phyloP scores from a whole-genome alignment of 1,140 invertebrate genomes.

The Aphelinus certus region DNA sequence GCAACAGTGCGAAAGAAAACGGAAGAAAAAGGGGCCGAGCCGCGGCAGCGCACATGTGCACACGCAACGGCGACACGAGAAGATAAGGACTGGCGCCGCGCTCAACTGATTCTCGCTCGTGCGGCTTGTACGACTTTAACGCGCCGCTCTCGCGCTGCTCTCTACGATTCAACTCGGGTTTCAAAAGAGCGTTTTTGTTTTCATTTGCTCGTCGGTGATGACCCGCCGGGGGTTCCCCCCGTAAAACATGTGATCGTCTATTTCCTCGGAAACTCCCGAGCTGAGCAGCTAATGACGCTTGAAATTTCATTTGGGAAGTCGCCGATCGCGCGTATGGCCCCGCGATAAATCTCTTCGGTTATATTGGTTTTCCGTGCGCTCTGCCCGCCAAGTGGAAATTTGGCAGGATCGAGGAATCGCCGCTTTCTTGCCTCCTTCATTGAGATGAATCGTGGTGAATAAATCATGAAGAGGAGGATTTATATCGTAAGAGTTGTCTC shows the following conservation, averaged over 20 bases:
- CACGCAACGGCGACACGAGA: background rate
- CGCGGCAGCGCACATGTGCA: too few relatives aligned
- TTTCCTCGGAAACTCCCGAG: too few relatives aligned
- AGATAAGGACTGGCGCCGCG: slow-evolving; percentile 1
- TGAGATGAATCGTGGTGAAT: background rate
- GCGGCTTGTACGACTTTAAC: too few relatives aligned
- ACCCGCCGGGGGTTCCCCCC: too few relatives aligned
- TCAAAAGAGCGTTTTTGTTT: too few relatives aligned
- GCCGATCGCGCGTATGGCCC: background rate
- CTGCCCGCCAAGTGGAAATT: background rate
- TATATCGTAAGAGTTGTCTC: too few relatives aligned
- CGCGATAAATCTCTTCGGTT: slow-evolving; percentile 12
- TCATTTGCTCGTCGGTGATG: too few relatives aligned
- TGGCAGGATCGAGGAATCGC: background rate
- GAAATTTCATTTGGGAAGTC: slow-evolving; percentile 30
- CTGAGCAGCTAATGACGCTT: slow-evolving; percentile 12
- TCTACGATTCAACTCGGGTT: too few relatives aligned
- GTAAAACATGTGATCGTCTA: too few relatives aligned
- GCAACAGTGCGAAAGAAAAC: background rate
- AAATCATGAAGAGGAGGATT: too few relatives aligned
- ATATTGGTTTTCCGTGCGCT: background rate
- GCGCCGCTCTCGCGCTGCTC: background rate
- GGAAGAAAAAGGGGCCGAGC: slow-evolving; percentile 13
- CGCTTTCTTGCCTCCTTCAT: background rate
- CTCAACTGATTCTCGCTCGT: too few relatives aligned